Conservation (phyloP, 2,888 invertebrate genomes). For the Caenorhabditis becei region DNA sequence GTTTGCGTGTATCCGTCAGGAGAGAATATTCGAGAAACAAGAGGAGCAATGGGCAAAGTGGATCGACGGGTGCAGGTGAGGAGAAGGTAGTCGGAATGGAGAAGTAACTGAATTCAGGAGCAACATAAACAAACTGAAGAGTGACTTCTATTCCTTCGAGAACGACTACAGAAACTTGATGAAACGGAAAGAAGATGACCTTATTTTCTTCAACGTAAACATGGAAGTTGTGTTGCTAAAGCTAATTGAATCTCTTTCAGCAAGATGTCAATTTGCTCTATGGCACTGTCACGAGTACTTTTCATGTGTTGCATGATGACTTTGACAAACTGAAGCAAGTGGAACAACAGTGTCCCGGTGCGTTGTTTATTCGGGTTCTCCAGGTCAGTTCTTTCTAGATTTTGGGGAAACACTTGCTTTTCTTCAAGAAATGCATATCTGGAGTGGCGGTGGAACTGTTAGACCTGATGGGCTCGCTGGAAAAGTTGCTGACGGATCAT, state of each 20-base stretch:
- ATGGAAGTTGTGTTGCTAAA: neutral
- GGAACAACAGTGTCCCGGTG: neutral
- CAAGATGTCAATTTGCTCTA: neutral
- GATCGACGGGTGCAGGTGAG: neutral
- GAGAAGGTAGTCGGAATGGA: neutral
- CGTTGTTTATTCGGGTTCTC: neutral
- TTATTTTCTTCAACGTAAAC: neutral
- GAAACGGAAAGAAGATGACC: neutral
- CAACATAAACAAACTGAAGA: neutral
- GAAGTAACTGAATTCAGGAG: neutral
- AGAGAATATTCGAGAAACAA: neutral
- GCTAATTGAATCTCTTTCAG: neutral
- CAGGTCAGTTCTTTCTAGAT: neutral
- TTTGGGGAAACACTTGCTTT: neutral
- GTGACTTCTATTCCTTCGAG: neutral
- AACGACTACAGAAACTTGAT: neutral
- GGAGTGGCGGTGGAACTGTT: neutral
- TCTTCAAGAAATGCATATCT: neutral
- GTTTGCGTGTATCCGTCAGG: neutral
- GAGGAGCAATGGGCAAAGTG: neutral
- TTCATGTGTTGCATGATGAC: neutral
- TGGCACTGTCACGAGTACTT: neutral
- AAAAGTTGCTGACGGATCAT: neutral
- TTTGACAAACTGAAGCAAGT: neutral
- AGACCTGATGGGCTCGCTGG: neutral